Base-by-base conservation (phyloP, 2,888 invertebrate genomes). In the Luperina nickerlii region DNA sequence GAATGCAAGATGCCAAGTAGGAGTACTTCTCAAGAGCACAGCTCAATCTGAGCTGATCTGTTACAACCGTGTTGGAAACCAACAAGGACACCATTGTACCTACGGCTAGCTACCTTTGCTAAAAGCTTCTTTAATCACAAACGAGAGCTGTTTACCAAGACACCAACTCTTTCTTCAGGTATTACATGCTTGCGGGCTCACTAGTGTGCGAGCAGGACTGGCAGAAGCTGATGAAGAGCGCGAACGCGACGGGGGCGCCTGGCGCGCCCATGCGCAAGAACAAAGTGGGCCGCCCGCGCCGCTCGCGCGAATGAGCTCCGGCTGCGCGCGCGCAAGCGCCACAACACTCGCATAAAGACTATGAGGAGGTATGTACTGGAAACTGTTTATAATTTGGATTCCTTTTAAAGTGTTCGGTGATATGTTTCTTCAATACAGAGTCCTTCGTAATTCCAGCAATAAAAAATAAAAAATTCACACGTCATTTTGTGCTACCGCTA, bases 121-220 rank as follows among this genome's bases (percentile, higher is more conserved):
- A 4, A 32, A 2, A 51, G 15, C 45, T 57, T 13, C n/a, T 38
- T 1, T 8, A 32, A 38, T 32, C 11, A 65, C 38, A 65, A 38
- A 32, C 63, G 18, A 63, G n/a, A 57, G 27, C 48, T 60, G 48
- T 0, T 60, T 0, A n/a, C 20, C 4, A n/a, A 48, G 0, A 62
- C 2, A 0, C 20, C 32, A 32, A 24, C 13, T 38, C 24, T 38
- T 24, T 38, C 20, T 20, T 24, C 94, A 98, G 98, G 97, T 99
- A 98, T 97, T 98, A 99, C 96, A 98, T 99, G 97, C 97, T 99
- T 91, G 98, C 98, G 93, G 99, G 99, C 88, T 98, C 98, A 93
- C 97, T 99, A 94, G 98, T 99, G 88, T 99, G 99, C 97, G 99
- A 99, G 97, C 98, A 99, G 96, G 99, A 99, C 97, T 99, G 99